Percentiles rank a stretch among this genome's conserved stretches.
These are phyloP conservation scores for Sweltsa coloradensis DNA, from an alignment of 1,140 invertebrate species.

Conservation along the genomic window DNA sequence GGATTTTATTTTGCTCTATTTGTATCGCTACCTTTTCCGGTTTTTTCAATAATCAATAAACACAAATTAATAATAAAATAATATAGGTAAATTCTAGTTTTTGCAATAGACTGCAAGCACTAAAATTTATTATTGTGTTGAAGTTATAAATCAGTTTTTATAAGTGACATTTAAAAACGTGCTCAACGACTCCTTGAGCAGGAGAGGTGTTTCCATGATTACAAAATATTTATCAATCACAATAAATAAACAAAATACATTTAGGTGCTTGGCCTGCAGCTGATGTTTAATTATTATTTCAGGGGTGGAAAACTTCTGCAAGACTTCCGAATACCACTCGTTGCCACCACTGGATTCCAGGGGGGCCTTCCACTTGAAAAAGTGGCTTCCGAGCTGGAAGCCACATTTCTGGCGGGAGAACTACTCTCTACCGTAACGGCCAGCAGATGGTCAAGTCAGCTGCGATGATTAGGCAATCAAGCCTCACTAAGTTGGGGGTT, in stretches of 20 bases:
- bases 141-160: too few species aligned
- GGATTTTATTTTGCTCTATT: too few species aligned
- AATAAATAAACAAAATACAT: background rate
- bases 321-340: constrained; percentile 32
- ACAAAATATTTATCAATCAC: background rate
- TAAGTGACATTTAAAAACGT: too few species aligned
- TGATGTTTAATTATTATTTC: background rate
- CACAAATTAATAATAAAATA: too few species aligned
- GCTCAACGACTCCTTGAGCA: too few species aligned
- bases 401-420: constrained; percentile 7
- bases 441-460: constrained; percentile 22
- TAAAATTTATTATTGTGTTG: too few species aligned
- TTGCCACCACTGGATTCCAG: constrained; percentile 35
- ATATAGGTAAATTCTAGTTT: too few species aligned
- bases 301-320: background rate
- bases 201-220: background rate
- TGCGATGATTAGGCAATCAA: constrained; percentile 48
- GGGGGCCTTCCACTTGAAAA: constrained; percentile 33
- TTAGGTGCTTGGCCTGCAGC: background rate
- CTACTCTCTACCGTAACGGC: background rate
- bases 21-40: too few species aligned
- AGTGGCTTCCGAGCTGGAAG: constrained; percentile 11
- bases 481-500: constrained; percentile 49
- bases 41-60: too few species aligned
- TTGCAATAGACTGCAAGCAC: too few species aligned